A percentile compares a stretch with the other conserved stretches of the same genome.
Conservation (phyloP, 2,888 invertebrate genomes). For the Tromatobia lineatoria region DNA sequence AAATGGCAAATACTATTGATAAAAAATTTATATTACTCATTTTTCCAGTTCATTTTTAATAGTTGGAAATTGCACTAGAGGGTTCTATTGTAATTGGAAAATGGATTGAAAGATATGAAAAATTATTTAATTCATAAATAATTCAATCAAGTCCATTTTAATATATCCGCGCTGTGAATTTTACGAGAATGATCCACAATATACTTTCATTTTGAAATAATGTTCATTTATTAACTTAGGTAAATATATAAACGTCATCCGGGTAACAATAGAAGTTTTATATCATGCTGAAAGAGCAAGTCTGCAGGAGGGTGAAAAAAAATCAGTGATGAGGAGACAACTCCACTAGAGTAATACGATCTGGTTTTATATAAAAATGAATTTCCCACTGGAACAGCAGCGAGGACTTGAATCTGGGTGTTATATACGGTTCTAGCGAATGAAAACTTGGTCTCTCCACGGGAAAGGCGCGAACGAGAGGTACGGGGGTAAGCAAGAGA, state of each 20-base stretch:
- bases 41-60: too few species aligned
- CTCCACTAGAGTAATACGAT: constrained; percentile 30
- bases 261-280: neutral
- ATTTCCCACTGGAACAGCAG: constrained; percentile 56
- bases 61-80: too few species aligned
- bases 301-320: constrained; percentile 5
- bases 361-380: constrained; percentile 60
- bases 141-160: too few species aligned
- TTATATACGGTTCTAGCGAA: constrained; percentile 12
- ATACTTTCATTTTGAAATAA: too few species aligned
- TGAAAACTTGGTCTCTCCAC: constrained; percentile 57
- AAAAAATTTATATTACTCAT: too few species aligned
- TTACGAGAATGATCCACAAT: too few species aligned
- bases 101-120: too few species aligned
- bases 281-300: neutral
- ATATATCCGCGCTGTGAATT: too few species aligned
- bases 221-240: too few species aligned
- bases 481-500: constrained; percentile 9
- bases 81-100: too few species aligned
- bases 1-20: too few species aligned
- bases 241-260: neutral
- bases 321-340: neutral
- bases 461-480: constrained; percentile 40
- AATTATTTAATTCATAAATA: too few species aligned
- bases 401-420: constrained; percentile 34